Percentiles rank a stretch among this genome's conserved stretches.
phyloP scores from a whole-genome alignment of 37 sponge, comb jelly and placozoan genomes.

The Geodia barretti region DNA sequence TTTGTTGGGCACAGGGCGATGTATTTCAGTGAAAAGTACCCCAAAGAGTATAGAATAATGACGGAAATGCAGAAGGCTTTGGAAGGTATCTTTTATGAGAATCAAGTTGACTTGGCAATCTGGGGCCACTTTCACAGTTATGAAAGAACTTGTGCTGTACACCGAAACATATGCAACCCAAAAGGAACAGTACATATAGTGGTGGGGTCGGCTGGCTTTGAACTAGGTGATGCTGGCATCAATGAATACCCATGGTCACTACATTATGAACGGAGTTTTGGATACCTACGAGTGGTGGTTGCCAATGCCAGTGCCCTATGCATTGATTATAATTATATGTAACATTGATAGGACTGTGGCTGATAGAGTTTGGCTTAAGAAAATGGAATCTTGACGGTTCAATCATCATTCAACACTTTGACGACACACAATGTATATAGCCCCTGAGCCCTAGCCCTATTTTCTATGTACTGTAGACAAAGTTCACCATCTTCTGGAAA shows the following conservation, averaged over 20 bases:
- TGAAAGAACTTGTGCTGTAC: slow-evolving; percentile 67
- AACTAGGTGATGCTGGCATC: slow-evolving; percentile 15
- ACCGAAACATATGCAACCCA: slow-evolving; percentile 29
- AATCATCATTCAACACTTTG: no score
- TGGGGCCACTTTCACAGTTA: slow-evolving; percentile 68
- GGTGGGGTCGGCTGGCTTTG: slow-evolving; percentile 55
- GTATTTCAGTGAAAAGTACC: slow-evolving; percentile 47
- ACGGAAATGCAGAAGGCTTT: slow-evolving; percentile 23
- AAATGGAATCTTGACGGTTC: no score
- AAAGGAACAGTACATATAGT: slow-evolving; percentile 57
- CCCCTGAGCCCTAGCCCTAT: no score
- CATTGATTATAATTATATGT: slow-evolving; percentile 46
- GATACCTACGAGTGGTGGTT: slow-evolving; percentile 41
- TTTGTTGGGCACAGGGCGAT: slow-evolving; percentile 63
- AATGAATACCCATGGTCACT: slow-evolving; percentile 37
- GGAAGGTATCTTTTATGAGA: slow-evolving; percentile 60
- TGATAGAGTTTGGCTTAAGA: no score
- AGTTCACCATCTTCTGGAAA: no score
- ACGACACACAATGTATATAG: no score
- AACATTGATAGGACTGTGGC: no score
- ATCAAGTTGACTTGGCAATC: slow-evolving; percentile 63
- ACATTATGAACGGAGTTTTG: slow-evolving; percentile 22
- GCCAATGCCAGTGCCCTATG: slow-evolving; percentile 10
- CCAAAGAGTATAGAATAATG: slow-evolving; percentile 15
- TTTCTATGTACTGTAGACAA: no score